Evolutionary conservation across 2,888 invertebrate species (phyloP).

Genomic region (Chelonus formosanus): DNA sequence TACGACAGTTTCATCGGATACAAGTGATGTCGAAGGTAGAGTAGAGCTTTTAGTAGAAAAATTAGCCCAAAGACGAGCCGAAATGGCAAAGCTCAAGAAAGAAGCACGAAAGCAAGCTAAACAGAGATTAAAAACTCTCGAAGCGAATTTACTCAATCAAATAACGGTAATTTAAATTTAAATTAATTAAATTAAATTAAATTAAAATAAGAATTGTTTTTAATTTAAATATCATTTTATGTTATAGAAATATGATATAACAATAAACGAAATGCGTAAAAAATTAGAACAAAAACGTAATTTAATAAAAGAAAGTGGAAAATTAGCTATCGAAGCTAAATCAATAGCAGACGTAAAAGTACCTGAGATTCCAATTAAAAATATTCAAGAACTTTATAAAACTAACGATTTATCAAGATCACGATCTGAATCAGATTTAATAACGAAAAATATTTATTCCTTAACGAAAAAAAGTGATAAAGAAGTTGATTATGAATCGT

Average conservation of each 20-base stretch:
- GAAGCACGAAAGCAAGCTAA: conserved; percentile 61
- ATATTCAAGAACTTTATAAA: conserved; percentile 59
- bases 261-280: conserved; percentile 61
- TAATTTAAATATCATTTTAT: neutral
- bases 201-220: conserved; percentile 13
- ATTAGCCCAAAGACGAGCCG: conserved; percentile 58
- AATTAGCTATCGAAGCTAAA: conserved; percentile 58
- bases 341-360: conserved; percentile 59
- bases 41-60: conserved; percentile 60
- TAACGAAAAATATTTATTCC: conserved; percentile 34
- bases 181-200: neutral
- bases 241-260: conserved; percentile 59
- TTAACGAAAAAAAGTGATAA: too few species aligned
- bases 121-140: conserved; percentile 57
- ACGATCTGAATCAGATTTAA: conserved; percentile 58
- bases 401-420: conserved; percentile 57
- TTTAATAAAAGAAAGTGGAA: conserved; percentile 52
- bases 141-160: conserved; percentile 61
- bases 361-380: conserved; percentile 61
- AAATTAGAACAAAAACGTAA: conserved; percentile 57
- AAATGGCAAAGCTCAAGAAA: conserved; percentile 59
- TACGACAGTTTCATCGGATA: conserved; percentile 61
- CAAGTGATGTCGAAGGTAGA: conserved; percentile 61
- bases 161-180: conserved; percentile 52
- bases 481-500: conserved; percentile 29